Evolutionary conservation across 23 tunicate genomes (phyloP).

Genomic region (Phallusia fumigata): DNA sequence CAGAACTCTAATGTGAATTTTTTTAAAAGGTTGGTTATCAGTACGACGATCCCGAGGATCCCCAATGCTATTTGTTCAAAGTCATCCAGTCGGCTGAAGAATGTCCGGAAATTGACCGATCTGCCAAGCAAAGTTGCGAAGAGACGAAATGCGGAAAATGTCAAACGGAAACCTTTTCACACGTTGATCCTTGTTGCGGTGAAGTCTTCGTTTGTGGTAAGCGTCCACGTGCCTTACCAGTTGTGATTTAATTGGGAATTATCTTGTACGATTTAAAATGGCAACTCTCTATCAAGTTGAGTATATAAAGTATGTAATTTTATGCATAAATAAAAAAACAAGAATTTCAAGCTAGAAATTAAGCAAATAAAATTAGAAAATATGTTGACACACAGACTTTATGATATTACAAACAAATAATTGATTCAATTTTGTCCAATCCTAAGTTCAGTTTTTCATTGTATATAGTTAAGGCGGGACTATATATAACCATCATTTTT

Average conservation of each 20-base stretch:
- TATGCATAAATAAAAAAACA: conserved; percentile 1
- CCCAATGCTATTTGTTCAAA: neutral
- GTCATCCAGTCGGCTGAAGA: neutral
- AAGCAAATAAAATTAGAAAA: too few relatives aligned
- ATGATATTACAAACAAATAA: too few relatives aligned
- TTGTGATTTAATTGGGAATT: too few relatives aligned
- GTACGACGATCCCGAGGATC: neutral
- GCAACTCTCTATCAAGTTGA: too few relatives aligned
- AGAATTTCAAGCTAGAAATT: too few relatives aligned
- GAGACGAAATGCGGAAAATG: neutral
- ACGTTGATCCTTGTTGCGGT: neutral
- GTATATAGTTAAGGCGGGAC: too few relatives aligned
- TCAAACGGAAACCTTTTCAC: neutral
- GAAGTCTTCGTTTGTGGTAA: conserved; percentile 1
- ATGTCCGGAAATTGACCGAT: neutral
- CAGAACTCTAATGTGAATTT: neutral
- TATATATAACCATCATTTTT: too few relatives aligned
- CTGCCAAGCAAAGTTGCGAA: neutral
- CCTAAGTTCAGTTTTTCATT: too few relatives aligned
- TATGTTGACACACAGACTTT: too few relatives aligned
- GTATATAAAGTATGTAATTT: too few relatives aligned
- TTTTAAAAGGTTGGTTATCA: conserved; percentile 19
- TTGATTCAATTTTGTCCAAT: too few relatives aligned
- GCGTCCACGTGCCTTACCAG: neutral
- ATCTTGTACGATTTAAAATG: too few relatives aligned